Base-by-base conservation (phyloP, 1,140 invertebrate species). In the Liolophura sinensis region DNA sequence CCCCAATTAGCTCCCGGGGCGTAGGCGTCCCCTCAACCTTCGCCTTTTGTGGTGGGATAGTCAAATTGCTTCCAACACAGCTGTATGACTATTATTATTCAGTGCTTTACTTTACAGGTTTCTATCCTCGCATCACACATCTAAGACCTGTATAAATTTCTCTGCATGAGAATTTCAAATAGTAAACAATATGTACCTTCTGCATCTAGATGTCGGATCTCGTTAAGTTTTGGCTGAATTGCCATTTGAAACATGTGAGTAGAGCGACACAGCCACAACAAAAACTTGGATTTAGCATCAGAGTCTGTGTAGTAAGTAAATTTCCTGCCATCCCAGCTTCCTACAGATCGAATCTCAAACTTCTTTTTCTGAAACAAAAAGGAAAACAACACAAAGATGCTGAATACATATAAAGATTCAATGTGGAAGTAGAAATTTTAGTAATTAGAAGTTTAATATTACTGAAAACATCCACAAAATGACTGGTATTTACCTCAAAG, bases 221-320 rank as follows among this genome's bases (percentile, higher is more conserved):
- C 93, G 74, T 88, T 91, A 31, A 94, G 86, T 74, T 92, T 89
- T 20, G 92, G 90, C 62, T 94, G 91, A 76, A 96, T 90, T 78
- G 93, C 92, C 92, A 97, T 93, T 74, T 92, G 93, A 85, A 97
- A 97, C 82, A 96, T 93, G 86, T 97, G 95, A 11, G 94, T 96
- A 70, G 93, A 91, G 74, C 92, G 90, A 85, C 94, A 97, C 22
- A 97, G 87, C 18, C 91, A 89, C 65, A 97, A 87, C 67, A 97
- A 85, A 73, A 95, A 90, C 85, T 95, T 92, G 78, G 94, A 94
- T 81, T 96, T 95, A 75, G 94, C 93, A 84, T 97, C 95, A 78
- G 90, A 93, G 22, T 90, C 90, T 18, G 94, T 93, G 82, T 94
- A 97, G 62, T 96, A 89, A 0, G 93, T 92, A 68, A 96, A 90